Evolutionary conservation across 2,113 vertebrate species (phyloP).

Genomic region (Copsychus sechellarum): DNA sequence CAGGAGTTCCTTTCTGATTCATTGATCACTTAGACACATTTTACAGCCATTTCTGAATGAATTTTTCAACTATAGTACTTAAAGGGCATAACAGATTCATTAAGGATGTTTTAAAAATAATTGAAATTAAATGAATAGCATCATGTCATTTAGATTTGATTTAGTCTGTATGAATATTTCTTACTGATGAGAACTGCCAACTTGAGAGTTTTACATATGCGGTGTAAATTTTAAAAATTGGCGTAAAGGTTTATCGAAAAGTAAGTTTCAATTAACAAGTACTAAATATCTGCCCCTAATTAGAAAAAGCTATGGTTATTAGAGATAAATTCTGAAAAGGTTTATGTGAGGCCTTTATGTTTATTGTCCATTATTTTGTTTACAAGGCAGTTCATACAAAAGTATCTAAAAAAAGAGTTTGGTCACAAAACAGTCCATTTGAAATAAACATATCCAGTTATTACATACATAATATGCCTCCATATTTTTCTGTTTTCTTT

Average conservation of each 20-base stretch:
- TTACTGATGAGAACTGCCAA: background rate
- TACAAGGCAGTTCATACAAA: background rate
- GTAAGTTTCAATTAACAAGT: slow-evolving; percentile 18
- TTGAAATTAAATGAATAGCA: background rate
- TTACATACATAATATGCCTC: background rate
- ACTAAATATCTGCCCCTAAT: background rate
- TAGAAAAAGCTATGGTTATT: background rate
- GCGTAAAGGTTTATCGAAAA: background rate
- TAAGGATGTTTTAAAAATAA: background rate
- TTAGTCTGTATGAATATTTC: background rate
- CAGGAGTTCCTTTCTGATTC: background rate
- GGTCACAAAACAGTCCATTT: background rate
- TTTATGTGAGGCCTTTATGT: background rate
- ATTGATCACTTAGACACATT: background rate
- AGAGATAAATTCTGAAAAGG: background rate
- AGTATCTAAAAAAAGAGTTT: background rate
- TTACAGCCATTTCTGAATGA: background rate
- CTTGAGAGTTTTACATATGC: background rate
- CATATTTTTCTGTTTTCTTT: background rate
- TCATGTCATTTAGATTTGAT: background rate
- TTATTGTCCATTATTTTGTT: background rate
- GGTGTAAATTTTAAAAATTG: background rate
- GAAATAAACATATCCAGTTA: background rate
- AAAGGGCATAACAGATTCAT: background rate
- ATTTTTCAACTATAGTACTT: background rate